A percentile compares a stretch with the other conserved stretches of the same genome.
Evolutionary conservation across 2,113 vertebrate species (phyloP).

Genomic region (Pomatostomus ruficeps): DNA sequence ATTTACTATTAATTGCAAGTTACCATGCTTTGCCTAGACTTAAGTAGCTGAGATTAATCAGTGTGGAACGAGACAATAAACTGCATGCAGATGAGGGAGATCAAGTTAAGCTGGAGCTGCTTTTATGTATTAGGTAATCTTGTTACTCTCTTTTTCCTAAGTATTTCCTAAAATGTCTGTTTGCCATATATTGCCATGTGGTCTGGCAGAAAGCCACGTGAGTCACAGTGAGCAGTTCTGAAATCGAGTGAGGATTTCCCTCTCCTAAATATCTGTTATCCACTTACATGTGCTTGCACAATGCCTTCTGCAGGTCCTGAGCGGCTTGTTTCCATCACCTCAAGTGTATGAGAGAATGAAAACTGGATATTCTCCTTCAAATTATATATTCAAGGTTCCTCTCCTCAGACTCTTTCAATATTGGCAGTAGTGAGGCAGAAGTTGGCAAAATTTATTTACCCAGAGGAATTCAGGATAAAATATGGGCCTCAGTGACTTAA

Average conservation of each 20-base stretch:
- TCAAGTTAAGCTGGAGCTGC: neutral
- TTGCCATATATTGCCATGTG: neutral
- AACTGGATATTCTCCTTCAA: neutral
- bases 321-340: neutral
- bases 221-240: neutral
- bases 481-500: neutral
- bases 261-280: neutral
- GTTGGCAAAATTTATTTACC: neutral
- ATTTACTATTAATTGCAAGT: neutral
- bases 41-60: neutral
- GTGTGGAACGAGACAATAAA: neutral
- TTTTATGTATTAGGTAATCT: neutral
- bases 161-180: neutral
- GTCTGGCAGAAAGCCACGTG: neutral
- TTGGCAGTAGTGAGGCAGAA: neutral
- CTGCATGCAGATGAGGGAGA: neutral
- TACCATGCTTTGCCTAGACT: neutral
- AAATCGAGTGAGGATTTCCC: neutral
- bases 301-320: neutral
- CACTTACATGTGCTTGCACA: neutral
- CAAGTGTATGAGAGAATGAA: neutral
- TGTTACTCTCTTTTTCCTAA: neutral
- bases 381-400: neutral
- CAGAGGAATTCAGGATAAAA: neutral
- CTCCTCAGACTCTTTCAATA: neutral